Conservation (phyloP, 2,888 invertebrate species). For the Athripsodes cinereus region DNA sequence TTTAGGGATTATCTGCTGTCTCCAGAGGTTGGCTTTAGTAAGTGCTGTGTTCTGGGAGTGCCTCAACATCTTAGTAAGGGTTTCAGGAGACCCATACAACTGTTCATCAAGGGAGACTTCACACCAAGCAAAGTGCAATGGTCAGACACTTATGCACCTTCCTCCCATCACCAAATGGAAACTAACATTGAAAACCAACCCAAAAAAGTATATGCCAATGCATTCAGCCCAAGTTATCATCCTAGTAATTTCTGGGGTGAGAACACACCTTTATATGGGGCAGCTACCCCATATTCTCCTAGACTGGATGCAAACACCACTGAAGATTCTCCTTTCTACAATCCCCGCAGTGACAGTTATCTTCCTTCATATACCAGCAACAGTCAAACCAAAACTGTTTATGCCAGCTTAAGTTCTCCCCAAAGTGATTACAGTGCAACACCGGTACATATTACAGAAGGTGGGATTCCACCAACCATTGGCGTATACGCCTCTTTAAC, state of each 20-base stretch:
- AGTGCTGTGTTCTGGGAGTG: constrained; percentile 77
- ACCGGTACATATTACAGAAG: constrained; percentile 23
- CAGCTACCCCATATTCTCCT: constrained; percentile 48
- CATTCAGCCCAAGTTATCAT: constrained; percentile 32
- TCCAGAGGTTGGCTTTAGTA: constrained; percentile 86
- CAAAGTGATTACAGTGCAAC: constrained; percentile 32
- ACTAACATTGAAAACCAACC: constrained; percentile 48
- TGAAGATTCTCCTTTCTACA: constrained; percentile 49
- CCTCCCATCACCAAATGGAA: constrained; percentile 54
- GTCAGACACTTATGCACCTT: constrained; percentile 59
- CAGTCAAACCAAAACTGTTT: constrained; percentile 41
- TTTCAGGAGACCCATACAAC: constrained; percentile 76
- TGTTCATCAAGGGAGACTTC: constrained; percentile 59
- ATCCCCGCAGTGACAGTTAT: constrained; percentile 49
- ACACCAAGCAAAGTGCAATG: constrained; percentile 57
- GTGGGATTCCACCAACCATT: constrained; percentile 16
- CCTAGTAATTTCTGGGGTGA: constrained; percentile 42
- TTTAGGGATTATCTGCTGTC: constrained; percentile 90
- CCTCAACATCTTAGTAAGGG: constrained; percentile 83
- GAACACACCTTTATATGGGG: constrained; percentile 50
- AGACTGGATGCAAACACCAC: constrained; percentile 34
- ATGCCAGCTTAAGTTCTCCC: constrained; percentile 47
- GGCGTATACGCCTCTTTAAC: constrained; percentile 23
- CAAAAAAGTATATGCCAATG: constrained; percentile 46
- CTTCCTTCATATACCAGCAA: constrained; percentile 49